phyloP scores from a whole-genome alignment of 2,888 invertebrate genomes.

The Crossocerus cetratus region DNA sequence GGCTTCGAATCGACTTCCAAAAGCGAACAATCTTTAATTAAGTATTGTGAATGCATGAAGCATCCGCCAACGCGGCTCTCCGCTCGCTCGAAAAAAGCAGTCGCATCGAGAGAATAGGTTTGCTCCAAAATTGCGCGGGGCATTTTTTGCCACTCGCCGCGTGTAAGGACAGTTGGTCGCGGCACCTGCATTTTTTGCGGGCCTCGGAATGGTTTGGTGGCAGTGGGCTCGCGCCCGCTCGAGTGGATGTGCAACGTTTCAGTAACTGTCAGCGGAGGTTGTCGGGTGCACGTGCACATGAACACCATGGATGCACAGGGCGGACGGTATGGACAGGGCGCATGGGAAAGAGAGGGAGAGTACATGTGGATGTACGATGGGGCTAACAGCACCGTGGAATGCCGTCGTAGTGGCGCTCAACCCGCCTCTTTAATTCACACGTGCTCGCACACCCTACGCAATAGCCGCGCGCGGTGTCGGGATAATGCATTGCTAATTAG shows the following conservation, averaged over 20 bases:
- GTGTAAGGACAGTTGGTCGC: too few relatives aligned
- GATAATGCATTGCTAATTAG: conserved; percentile 14
- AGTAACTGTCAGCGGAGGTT: conserved; percentile 26
- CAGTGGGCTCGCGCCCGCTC: neutral
- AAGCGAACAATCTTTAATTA: too few relatives aligned
- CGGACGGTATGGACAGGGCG: neutral
- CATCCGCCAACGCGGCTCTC: too few relatives aligned
- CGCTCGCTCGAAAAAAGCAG: too few relatives aligned
- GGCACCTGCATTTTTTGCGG: too few relatives aligned
- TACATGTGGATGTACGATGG: conserved; percentile 37
- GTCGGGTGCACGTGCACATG: conserved; percentile 62
- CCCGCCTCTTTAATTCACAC: conserved; percentile 75
- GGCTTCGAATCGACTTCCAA: too few relatives aligned
- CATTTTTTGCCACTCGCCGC: too few relatives aligned
- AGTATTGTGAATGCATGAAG: too few relatives aligned
- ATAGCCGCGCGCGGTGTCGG: neutral
- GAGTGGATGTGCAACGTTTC: conserved; percentile 9
- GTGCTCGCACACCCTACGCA: conserved; percentile 40
- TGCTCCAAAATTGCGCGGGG: too few relatives aligned
- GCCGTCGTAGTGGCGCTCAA: conserved; percentile 77
- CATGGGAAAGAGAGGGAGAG: too few relatives aligned
- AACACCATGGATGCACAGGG: conserved; percentile 57
- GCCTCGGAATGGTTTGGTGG: neutral
- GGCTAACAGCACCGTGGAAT: conserved; percentile 74
- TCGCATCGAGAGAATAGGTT: too few relatives aligned